Evolutionary conservation across 2,797 vertebrate species (phyloP), one percentile per base, ranked within the genome.

Genomic region (Epinephelus awoara): DNA sequence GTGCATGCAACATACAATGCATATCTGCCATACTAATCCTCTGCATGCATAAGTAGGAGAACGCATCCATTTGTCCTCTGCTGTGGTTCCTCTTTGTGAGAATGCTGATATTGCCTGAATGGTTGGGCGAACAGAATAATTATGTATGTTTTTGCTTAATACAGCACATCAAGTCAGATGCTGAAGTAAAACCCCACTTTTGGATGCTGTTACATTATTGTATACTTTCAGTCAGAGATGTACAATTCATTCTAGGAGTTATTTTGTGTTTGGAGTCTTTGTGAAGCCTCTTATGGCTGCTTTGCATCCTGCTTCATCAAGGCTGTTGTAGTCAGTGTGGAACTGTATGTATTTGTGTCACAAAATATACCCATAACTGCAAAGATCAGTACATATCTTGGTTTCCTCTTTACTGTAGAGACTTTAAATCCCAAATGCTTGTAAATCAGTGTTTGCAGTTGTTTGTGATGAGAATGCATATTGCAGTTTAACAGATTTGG

Each of bases 61-160:
- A 85, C 11, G 40, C 70, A 80, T 85, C 52, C 75, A 23, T 91
- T 88, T 86, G 90, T 89, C 85, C 88, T 89, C 81, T 72, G 82
- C 84, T 46, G 77, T 62, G 82, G 66, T 66, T 84, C 72, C 64
- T 80, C 80, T 89, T 85, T 85, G 86, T 84, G 63, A 51, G 84
- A 90, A 78, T 86, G 91, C 92, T 92, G 86, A 90, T 91, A 67
- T 70, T 72, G 82, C 73, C 72, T 82, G 75, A 91, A 92, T 52
- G 91, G 51, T 85, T 84, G 87, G 72, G 72, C 44, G 71, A 84
- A 84, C 89, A 83, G 77, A 86, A 88, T 90, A 91, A 92, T 92
- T 89, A 79, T 81, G 83, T 80, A 66, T 83, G 72, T 91, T 92
- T 93, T 75, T 86, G 90, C 85, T 83, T 88, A 83, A 90, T 83